Evolutionary conservation across 2,797 vertebrate genomes (phyloP), one percentile per base, ranked within the genome.

Genomic region (Trematomus bernacchii): DNA sequence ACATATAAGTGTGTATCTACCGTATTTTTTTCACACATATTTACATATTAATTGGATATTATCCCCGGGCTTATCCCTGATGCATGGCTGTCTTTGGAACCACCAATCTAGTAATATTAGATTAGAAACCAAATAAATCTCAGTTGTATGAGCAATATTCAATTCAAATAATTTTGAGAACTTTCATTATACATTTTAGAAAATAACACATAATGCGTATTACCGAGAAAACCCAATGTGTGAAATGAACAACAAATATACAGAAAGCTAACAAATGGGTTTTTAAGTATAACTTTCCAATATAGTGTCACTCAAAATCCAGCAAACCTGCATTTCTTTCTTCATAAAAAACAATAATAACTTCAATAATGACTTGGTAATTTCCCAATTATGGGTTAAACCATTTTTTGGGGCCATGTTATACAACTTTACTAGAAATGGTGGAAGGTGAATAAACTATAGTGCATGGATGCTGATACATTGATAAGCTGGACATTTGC

Each of bases 1-100:
- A 78, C 65, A 77, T 48, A 23, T 15, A 42, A 59, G n/a, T 65
- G 65, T 67, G 78, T 63, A 78, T 83, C 40, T 66, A 67, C 13
- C 44, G 4, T 27, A 5, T 4, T 27, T 68, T 75, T 77, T 40
- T 74, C 52, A 76, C 58, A 54, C 21, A 64, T 84, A 55, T 66
- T 75, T 69, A 67, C 60, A 60, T 71, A 70, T 68, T 60, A 77
- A 78, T 47, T 66, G 33, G 66, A 72, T 46, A 51, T 61, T 40
- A 65, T 66, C 70, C 64, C 16, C 13, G 14, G 58, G 67, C 51
- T 61, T 58, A 76, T 83, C 66, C 10, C 44, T 54, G 18, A 46
- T 63, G 58, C 37, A 43, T 2, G 6, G 60, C 30, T 69, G 61
- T 60, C 52, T 47, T 83, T 67, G 59, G 14, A 76, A 51, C 18